A percentile compares a stretch with the other conserved stretches of the same genome.
Conservation (phyloP, 2,797 vertebrate species). For the Artibeus jamaicensis region DNA sequence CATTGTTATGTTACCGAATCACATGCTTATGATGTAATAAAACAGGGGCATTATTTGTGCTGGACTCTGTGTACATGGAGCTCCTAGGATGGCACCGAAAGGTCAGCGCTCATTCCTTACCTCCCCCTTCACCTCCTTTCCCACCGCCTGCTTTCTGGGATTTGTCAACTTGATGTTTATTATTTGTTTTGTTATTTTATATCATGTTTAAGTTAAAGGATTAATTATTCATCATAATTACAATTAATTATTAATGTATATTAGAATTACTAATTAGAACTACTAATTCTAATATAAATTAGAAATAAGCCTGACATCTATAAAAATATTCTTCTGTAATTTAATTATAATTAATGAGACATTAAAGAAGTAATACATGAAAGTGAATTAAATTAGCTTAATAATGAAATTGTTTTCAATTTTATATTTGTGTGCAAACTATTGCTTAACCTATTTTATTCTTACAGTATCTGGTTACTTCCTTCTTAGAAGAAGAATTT, state of each 20-base stretch:
- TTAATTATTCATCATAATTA: not conserved
- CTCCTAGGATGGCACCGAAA: not conserved
- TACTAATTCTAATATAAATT: too few species aligned
- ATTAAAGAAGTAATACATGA: not conserved
- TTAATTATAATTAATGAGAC: not conserved
- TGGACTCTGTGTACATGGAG: fast-evolving
- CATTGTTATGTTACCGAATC: too few species aligned
- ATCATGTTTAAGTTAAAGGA: not conserved
- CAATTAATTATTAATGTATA: not conserved
- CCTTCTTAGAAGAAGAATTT: not conserved
- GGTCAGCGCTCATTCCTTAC: too few species aligned
- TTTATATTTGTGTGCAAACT: not conserved
- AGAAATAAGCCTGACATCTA: not conserved
- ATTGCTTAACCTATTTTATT: not conserved
- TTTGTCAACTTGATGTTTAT: not conserved
- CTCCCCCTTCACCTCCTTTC: not conserved
- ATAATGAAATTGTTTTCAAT: not conserved
- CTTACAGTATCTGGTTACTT: not conserved
- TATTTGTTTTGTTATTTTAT: not conserved
- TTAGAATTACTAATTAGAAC: too few species aligned
- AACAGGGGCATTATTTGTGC: too few species aligned
- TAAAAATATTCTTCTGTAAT: not conserved
- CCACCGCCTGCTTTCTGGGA: not conserved
- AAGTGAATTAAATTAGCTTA: not conserved
- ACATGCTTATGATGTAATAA: too few species aligned